Conservation (phyloP, 1,140 invertebrate species). For the Brachionus koreanus region DNA sequence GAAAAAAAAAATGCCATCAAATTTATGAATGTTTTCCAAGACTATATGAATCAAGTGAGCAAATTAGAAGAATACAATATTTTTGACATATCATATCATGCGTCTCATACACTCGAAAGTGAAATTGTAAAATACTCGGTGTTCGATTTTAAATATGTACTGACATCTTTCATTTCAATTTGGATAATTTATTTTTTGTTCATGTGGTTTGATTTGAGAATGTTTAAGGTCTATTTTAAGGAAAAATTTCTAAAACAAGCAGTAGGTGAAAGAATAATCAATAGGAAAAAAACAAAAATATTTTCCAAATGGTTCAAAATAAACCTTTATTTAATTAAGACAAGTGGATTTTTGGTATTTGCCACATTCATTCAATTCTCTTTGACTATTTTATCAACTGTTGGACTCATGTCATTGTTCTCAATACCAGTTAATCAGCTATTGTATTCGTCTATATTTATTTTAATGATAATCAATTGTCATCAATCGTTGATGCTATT, state of each 20-base stretch:
- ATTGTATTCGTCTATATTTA: constrained; percentile 21
- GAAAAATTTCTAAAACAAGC: background rate
- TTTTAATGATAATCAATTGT: constrained; percentile 31
- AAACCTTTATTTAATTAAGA: background rate
- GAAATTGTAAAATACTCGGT: constrained; percentile 21
- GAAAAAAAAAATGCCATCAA: background rate
- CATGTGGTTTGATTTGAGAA: constrained; percentile 26
- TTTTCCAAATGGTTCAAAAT: constrained; percentile 26
- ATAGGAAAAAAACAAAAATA: background rate
- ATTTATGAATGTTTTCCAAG: constrained; percentile 4
- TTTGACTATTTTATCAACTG: background rate
- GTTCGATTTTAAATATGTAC: constrained; percentile 22
- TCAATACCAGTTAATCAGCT: constrained; percentile 5
- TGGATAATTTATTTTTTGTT: constrained; percentile 36
- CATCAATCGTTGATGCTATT: constrained; percentile 35
- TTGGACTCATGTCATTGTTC: constrained; percentile 12
- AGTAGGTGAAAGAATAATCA: background rate
- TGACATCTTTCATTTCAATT: background rate
- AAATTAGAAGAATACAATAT: background rate
- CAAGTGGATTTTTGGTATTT: constrained; percentile 29
- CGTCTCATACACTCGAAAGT: constrained; percentile 6
- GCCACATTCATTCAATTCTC: constrained; percentile 25
- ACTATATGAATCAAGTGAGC: background rate
- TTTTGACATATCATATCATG: constrained; percentile 19
- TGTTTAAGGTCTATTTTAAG: constrained; percentile 11